phyloP scores from a whole-genome alignment of 2,888 invertebrate genomes.

The Nymphalis urticae region DNA sequence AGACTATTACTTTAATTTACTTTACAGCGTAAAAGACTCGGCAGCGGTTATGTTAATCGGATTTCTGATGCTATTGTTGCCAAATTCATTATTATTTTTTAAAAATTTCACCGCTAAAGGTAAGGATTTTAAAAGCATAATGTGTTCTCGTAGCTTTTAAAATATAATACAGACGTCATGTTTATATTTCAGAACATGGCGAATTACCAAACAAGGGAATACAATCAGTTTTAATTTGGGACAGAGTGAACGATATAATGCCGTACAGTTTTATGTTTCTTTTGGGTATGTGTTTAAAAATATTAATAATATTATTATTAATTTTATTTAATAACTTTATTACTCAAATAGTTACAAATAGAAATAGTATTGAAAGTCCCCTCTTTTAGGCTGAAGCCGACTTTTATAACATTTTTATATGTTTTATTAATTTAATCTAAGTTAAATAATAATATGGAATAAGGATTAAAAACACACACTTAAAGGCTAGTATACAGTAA shows the following conservation, averaged over 20 bases:
- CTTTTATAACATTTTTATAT: too few relatives aligned
- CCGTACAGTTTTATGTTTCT: constrained; percentile 67
- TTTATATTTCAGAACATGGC: constrained; percentile 44
- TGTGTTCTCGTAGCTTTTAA: not conserved
- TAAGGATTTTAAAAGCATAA: constrained; percentile 37
- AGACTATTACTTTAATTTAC: not conserved
- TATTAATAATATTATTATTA: constrained; percentile 25
- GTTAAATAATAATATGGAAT: too few relatives aligned
- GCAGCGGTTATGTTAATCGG: constrained; percentile 52
- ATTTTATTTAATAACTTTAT: too few relatives aligned
- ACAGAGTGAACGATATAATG: constrained; percentile 47
- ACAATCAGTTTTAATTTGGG: constrained; percentile 55
- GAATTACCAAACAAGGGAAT: constrained; percentile 50
- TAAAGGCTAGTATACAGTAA: too few relatives aligned
- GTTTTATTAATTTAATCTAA: too few relatives aligned
- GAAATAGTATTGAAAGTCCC: too few relatives aligned
- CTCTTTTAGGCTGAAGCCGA: too few relatives aligned
- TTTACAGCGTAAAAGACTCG: constrained; percentile 59
- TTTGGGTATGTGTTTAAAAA: constrained; percentile 50
- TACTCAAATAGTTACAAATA: too few relatives aligned
- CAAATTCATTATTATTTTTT: constrained; percentile 52
- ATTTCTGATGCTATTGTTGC: constrained; percentile 59
- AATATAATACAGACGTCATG: not conserved
- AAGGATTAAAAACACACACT: too few relatives aligned
- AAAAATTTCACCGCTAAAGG: constrained; percentile 53